These are phyloP conservation scores for Congeria kusceri DNA, from an alignment of 2,888 invertebrate genomes.

Conservation along the genomic window DNA sequence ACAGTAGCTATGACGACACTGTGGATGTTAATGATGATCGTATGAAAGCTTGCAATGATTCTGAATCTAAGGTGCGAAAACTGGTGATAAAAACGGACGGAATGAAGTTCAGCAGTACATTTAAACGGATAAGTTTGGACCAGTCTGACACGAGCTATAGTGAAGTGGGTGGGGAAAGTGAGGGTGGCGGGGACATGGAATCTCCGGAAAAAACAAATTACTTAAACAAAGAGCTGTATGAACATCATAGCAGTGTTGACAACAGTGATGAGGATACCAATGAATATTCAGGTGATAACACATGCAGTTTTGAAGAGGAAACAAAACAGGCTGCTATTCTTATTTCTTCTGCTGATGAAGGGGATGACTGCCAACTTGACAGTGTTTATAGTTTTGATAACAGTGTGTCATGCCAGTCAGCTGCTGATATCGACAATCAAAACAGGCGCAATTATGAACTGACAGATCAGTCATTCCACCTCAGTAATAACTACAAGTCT, in stretches of 20 bases:
- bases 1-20: conserved; percentile 20
- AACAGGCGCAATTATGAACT: conserved; percentile 46
- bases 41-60: neutral
- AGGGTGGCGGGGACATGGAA: neutral
- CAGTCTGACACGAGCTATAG: conserved; percentile 39
- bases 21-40: conserved; percentile 4
- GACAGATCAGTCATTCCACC: conserved; percentile 38
- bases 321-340: conserved; percentile 39
- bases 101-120: conserved; percentile 71
- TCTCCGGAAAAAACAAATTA: neutral
- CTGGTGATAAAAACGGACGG: conserved; percentile 76
- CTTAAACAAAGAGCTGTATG: too few relatives aligned
- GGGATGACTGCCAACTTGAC: conserved; percentile 36
- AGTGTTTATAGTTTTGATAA: conserved; percentile 26
- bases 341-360: conserved; percentile 57
- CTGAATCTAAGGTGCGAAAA: conserved; percentile 59
- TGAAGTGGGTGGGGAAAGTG: conserved; percentile 21
- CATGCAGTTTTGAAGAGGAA: conserved; percentile 37
- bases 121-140: conserved; percentile 52
- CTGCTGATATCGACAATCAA: neutral
- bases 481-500: neutral
- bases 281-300: conserved; percentile 35
- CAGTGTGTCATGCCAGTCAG: conserved; percentile 20
- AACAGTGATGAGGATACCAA: conserved; percentile 44
- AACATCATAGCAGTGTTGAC: neutral